Percentiles rank a stretch among this genome's conserved stretches.
phyloP scores from a whole-genome alignment of 1,140 invertebrate genomes.

The Cydia amplana region DNA sequence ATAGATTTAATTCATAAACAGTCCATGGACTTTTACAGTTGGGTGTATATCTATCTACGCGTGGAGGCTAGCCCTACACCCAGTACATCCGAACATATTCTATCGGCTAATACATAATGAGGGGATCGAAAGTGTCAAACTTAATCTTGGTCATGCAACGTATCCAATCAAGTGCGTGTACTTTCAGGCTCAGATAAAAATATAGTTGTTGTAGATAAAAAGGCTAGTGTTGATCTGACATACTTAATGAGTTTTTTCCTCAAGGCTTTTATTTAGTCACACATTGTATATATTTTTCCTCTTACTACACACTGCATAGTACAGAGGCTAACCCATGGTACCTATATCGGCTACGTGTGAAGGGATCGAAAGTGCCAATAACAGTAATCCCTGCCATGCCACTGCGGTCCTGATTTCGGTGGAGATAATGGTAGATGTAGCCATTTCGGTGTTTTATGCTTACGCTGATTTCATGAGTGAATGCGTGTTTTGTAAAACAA shows the following conservation, averaged over 20 bases:
- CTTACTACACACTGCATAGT: background rate
- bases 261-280: no score
- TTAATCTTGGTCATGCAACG: background rate
- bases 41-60: constrained; percentile 13
- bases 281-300: background rate
- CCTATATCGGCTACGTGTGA: background rate
- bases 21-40: no score
- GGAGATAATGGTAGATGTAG: background rate
- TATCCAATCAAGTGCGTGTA: background rate
- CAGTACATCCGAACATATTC: background rate
- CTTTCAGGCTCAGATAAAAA: no score
- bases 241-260: no score
- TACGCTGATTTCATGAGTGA: background rate
- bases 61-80: background rate
- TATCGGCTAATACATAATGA: background rate
- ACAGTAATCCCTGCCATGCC: background rate
- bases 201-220: no score
- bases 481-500: background rate
- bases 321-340: background rate
- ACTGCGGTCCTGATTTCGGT: background rate
- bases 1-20: no score
- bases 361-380: constrained; percentile 27
- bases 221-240: no score
- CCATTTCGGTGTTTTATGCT: background rate
- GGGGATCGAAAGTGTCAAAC: constrained; percentile 17